These are phyloP conservation scores for Anthopleura xanthogrammica DNA, from an alignment of 92 coral and sea anemone genomes.

Conservation along the genomic window DNA sequence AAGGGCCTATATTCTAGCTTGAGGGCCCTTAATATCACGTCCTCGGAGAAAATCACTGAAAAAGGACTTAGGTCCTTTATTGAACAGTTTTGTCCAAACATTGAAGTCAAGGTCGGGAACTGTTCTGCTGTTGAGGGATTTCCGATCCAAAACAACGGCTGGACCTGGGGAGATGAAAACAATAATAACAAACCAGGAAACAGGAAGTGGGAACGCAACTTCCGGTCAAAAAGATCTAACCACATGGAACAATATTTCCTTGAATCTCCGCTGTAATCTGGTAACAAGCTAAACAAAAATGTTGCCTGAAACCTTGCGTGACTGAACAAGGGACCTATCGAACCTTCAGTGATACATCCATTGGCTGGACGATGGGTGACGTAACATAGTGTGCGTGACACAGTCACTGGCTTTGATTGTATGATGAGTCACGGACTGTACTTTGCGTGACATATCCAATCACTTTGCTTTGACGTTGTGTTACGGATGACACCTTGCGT, in stretches of 20 bases:
- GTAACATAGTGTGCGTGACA: no score
- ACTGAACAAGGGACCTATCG: not conserved
- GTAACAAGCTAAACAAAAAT: not conserved
- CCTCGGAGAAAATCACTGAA: conserved; percentile 19
- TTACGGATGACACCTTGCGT: not conserved
- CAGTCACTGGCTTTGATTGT: no score
- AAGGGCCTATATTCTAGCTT: conserved; percentile 11
- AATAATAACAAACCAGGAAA: not conserved
- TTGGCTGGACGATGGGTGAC: not conserved
- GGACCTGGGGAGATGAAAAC: not conserved
- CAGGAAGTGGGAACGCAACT: not conserved
- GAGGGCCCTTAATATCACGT: conserved; percentile 18
- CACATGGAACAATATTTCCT: conserved; percentile 20
- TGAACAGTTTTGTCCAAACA: not conserved
- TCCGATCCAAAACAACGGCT: not conserved
- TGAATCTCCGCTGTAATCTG: conserved; percentile 12
- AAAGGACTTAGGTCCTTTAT: not conserved
- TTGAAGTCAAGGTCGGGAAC: conserved; percentile 2
- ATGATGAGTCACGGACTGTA: no score
- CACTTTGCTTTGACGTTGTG: not conserved
- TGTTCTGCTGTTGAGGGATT: not conserved
- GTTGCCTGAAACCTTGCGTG: not conserved
- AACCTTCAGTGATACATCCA: not conserved
- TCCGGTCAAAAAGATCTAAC: not conserved
- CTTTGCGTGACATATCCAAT: not conserved